A percentile compares a stretch with the other conserved stretches of the same genome.
phyloP scores from a whole-genome alignment of 2,797 vertebrate species.

The Gallinago nigripennis region DNA sequence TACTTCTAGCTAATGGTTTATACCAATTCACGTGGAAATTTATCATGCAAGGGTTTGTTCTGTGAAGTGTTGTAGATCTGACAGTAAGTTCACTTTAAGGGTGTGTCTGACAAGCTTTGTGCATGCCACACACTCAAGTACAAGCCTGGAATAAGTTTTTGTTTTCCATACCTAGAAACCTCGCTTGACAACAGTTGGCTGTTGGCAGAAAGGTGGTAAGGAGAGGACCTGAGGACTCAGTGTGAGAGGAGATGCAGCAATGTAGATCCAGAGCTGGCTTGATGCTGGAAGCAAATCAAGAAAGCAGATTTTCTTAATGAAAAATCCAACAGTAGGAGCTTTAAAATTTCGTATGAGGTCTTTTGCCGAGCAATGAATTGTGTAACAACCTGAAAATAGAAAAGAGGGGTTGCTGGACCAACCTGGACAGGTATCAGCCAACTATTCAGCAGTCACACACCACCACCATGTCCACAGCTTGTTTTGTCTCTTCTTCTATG shows the following conservation, averaged over 20 bases:
- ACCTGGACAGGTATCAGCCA: background rate
- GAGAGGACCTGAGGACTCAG: background rate
- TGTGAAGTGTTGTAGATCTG: background rate
- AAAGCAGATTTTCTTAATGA: background rate
- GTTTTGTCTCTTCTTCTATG: background rate
- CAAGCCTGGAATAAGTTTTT: background rate
- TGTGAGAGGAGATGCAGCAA: background rate
- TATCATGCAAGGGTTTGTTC: background rate
- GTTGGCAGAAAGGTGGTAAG: fast-evolving
- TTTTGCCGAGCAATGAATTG: background rate
- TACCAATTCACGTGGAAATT: background rate
- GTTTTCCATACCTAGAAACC: background rate
- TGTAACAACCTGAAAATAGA: background rate
- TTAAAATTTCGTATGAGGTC: background rate
- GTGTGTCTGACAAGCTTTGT: background rate
- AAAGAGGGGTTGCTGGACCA: background rate
- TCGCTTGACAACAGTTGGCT: background rate
- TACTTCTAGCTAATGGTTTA: background rate
- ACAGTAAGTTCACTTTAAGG: background rate
- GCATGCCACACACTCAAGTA: background rate
- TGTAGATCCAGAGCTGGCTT: background rate
- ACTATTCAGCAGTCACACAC: background rate
- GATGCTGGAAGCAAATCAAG: background rate
- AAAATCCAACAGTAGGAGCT: background rate
- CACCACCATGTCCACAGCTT: background rate